phyloP scores from a whole-genome alignment of 2,888 invertebrate genomes.

The Macrophya annulata region DNA sequence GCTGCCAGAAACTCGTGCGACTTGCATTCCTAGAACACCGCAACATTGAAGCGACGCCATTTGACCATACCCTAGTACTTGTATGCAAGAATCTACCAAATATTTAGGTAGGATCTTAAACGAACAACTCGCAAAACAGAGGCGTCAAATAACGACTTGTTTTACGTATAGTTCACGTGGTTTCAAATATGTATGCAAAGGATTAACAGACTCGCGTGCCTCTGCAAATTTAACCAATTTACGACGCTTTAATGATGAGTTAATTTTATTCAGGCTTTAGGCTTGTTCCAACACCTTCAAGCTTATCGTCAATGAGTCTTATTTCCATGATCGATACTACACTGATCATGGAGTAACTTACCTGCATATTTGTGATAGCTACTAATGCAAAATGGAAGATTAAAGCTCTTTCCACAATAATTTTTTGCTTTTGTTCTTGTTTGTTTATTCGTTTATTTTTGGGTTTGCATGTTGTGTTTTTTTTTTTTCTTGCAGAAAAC shows the following conservation, averaged over 20 bases:
- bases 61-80: not conserved
- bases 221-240: not conserved
- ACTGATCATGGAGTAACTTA: no score
- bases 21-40: slow-evolving; percentile 37
- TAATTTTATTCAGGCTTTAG: not conserved
- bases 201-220: not conserved
- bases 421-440: not conserved
- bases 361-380: no score
- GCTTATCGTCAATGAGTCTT: not conserved
- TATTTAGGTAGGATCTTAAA: not conserved
- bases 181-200: not conserved
- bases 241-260: not conserved
- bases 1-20: not conserved
- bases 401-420: not conserved
- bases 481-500: not conserved
- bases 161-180: not conserved
- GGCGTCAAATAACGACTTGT: not conserved
- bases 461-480: not conserved
- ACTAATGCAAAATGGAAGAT: not conserved
- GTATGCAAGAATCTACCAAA: not conserved
- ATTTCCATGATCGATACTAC: not conserved
- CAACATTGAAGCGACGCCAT: slow-evolving; percentile 23
- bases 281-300: not conserved
- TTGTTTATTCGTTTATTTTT: not conserved
- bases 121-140: not conserved